These are phyloP conservation scores for Platerodrilus igneus DNA, from an alignment of 2,888 invertebrate genomes.

Conservation along the genomic window DNA sequence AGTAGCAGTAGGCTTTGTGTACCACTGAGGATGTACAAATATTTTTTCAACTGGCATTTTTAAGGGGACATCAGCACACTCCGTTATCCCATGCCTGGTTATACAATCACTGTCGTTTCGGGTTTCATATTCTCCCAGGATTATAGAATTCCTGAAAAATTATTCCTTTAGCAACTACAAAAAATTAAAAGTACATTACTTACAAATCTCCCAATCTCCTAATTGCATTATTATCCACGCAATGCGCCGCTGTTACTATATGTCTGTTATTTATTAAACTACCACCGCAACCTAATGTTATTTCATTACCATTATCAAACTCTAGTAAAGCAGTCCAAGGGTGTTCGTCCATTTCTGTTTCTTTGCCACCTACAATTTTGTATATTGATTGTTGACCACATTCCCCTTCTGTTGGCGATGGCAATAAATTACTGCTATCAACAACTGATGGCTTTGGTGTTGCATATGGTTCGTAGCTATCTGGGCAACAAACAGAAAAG, in stretches of 20 bases:
- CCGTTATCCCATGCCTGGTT: slow-evolving; percentile 32
- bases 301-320: background rate
- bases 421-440: slow-evolving; percentile 8
- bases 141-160: slow-evolving; percentile 25
- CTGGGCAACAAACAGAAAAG: slow-evolving; percentile 9
- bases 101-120: slow-evolving; percentile 43
- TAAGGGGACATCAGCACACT: slow-evolving; percentile 43
- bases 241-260: slow-evolving; percentile 61
- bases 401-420: slow-evolving; percentile 7
- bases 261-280: slow-evolving; percentile 56
- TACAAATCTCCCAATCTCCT: slow-evolving; percentile 54
- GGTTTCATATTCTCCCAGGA: slow-evolving; percentile 48
- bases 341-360: slow-evolving; percentile 53
- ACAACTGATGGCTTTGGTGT: no score
- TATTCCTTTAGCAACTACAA: slow-evolving; percentile 1
- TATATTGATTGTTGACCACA: slow-evolving; percentile 16
- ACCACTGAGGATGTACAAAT: slow-evolving; percentile 43
- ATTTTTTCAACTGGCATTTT: slow-evolving; percentile 42
- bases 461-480: background rate
- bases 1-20: slow-evolving; percentile 10
- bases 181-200: slow-evolving; percentile 38
- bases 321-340: slow-evolving; percentile 59
- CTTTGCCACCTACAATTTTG: slow-evolving; percentile 42
- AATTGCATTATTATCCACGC: slow-evolving; percentile 43
- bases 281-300: slow-evolving; percentile 51